Conservation (phyloP, 2,797 vertebrate species). For the Pseudomugil tenellus region DNA sequence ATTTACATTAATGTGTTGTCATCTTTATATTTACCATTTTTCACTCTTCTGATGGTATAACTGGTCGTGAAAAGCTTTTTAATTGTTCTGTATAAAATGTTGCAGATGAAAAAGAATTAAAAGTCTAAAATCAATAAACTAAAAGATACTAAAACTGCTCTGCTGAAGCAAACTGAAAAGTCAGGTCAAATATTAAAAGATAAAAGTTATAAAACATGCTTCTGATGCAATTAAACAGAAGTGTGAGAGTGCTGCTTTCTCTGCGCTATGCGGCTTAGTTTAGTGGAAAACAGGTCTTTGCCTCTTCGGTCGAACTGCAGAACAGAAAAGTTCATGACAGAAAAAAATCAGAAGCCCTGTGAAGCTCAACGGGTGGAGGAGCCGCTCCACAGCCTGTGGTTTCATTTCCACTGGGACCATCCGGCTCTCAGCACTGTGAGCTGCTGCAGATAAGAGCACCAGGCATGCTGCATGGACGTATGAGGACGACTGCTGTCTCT, state of each 20-base stretch:
- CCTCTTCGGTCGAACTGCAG: not conserved
- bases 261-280: not conserved
- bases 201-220: not conserved
- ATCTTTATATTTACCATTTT: no score
- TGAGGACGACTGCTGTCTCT: conserved; percentile 31
- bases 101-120: not conserved
- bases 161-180: not conserved
- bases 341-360: conserved; percentile 12
- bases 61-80: no score
- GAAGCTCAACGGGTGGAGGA: conserved; percentile 13
- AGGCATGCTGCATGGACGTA: conserved; percentile 1
- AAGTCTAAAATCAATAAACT: not conserved
- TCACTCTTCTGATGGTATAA: no score
- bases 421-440: conserved; percentile 8
- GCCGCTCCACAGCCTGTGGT: conserved; percentile 38
- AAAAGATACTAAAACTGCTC: not conserved
- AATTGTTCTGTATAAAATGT: not conserved
- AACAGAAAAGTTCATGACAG: conserved; percentile 18
- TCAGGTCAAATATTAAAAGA: not conserved
- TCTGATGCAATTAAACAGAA: not conserved
- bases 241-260: not conserved
- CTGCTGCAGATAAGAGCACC: conserved; percentile 24
- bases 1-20: no score
- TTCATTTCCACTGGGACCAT: conserved; percentile 46
- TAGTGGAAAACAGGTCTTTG: not conserved